Evolutionary conservation across 2,888 invertebrate species (phyloP).

Genomic region (Callosobruchus maculatus): DNA sequence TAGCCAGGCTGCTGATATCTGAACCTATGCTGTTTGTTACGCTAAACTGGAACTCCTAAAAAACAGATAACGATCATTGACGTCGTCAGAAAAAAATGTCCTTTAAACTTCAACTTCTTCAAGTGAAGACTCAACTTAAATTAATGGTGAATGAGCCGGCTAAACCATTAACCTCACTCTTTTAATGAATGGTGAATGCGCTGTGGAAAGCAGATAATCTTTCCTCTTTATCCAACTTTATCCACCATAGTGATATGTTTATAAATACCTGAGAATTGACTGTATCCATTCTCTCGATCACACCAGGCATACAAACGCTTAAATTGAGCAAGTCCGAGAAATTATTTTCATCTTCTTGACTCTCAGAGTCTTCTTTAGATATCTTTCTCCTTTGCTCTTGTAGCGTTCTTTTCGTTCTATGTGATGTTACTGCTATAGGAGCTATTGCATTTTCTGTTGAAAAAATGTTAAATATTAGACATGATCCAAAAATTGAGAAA

Average conservation of each 20-base stretch:
- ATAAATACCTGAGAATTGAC: background rate
- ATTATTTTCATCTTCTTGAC: conserved; percentile 41
- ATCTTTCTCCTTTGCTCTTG: conserved; percentile 7
- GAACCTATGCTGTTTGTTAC: conserved; percentile 49
- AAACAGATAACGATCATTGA: too few species aligned
- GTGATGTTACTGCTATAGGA: background rate
- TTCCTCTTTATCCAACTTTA: too few species aligned
- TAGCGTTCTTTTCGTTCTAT: conserved; percentile 8
- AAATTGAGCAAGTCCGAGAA: conserved; percentile 46
- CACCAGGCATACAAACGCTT: conserved; percentile 42
- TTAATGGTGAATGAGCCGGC: too few species aligned
- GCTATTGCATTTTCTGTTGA: conserved; percentile 27
- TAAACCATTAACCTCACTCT: too few species aligned
- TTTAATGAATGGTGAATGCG: too few species aligned
- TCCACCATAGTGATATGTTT: too few species aligned
- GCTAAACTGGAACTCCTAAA: conserved; percentile 38
- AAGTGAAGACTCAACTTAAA: too few species aligned
- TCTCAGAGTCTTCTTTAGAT: conserved; percentile 24
- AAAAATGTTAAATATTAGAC: too few species aligned
- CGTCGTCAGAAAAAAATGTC: too few species aligned
- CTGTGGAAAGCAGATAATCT: too few species aligned
- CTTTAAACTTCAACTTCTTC: too few species aligned
- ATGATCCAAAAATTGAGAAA: too few species aligned
- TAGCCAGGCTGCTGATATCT: conserved; percentile 67
- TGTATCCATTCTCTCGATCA: background rate